Evolutionary conservation across 2,113 vertebrate species (phyloP), one percentile per base, ranked within the genome.

Genomic region (Grammomys dolichurus): DNA sequence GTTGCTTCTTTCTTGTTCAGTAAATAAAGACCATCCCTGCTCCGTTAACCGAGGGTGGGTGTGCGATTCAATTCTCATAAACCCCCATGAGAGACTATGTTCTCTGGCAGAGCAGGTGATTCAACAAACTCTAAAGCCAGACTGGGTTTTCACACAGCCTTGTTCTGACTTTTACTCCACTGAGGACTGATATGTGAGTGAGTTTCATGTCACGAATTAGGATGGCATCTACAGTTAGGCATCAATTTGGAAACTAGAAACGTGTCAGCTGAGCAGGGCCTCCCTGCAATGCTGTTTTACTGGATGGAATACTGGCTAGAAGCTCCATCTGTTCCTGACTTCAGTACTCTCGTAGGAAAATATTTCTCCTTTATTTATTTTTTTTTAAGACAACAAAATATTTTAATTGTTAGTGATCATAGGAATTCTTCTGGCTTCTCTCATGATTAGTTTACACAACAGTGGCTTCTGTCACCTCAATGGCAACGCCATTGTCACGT

Each of bases 1-100:
- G 98, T 95, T 97, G 98, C 98, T 98, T 98, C 98, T 98, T 98
- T 98, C 98, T 97, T 96, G 97, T 97, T 98, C 98, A 98, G 97
- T 93, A 98, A 98, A 98, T 92, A 96, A 98, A 97, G 97, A 97
- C 97, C 97, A 96, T 94, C 98, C 97, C 97, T 98, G 98, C 98
- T 98, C 96, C 94, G 94, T 98, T 97, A 98, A 97, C 93, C 98
- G 97, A 98, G 97, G 96, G 97, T 96, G 97, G 98, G 97, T 96
- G 95, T 97, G 97, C 96, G 96, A 97, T 98, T 96, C 85, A 97
- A 96, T 95, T 91, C 76, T 92, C 95, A 97, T 95, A 97, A 97
- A 97, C 97, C 98, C 98, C 97, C 93, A 97, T 96, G 92, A 9
- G 11, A 98, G 97, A 96, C 97, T 95, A 91, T 98, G 97, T 97